Percentiles rank a stretch among this genome's conserved stretches.
phyloP scores from a whole-genome alignment of 1,140 invertebrate genomes.

The Aphelenchoides fujianensis region DNA sequence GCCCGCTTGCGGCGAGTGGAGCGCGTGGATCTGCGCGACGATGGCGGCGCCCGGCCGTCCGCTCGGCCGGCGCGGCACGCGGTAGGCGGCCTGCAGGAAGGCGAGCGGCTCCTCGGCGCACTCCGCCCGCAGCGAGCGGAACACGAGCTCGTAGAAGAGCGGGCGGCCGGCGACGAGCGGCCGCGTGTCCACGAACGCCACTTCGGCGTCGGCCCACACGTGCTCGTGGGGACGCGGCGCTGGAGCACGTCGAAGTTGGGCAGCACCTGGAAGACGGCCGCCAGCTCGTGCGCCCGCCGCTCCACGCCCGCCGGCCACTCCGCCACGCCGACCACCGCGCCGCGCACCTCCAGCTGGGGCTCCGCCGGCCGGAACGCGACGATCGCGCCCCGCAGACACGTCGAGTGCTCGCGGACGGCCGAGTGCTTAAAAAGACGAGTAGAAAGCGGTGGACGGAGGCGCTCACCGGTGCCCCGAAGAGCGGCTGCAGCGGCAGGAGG shows the following conservation, averaged over 20 bases:
- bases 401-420: neutral
- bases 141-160: slow-evolving; percentile 15
- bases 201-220: neutral
- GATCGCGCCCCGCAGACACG: neutral
- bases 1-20: neutral
- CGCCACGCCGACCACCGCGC: neutral
- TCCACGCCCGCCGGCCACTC: slow-evolving; percentile 2
- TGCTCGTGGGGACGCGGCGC: neutral
- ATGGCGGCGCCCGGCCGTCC: neutral
- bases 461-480: slow-evolving; percentile 1
- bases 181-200: neutral
- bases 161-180: neutral
- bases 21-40: slow-evolving; percentile 8
- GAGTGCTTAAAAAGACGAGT: neutral
- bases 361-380: neutral
- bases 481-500: neutral
- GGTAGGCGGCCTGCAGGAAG: slow-evolving; percentile 1
- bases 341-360: neutral
- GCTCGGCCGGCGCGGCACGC: neutral
- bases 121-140: neutral
- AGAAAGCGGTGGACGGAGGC: neutral
- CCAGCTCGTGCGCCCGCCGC: neutral
- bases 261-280: slow-evolving; percentile 9
- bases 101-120: neutral
- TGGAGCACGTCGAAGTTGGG: slow-evolving; percentile 21